Conservation (phyloP, 2,888 invertebrate species). For the Synergus itoensis region DNA sequence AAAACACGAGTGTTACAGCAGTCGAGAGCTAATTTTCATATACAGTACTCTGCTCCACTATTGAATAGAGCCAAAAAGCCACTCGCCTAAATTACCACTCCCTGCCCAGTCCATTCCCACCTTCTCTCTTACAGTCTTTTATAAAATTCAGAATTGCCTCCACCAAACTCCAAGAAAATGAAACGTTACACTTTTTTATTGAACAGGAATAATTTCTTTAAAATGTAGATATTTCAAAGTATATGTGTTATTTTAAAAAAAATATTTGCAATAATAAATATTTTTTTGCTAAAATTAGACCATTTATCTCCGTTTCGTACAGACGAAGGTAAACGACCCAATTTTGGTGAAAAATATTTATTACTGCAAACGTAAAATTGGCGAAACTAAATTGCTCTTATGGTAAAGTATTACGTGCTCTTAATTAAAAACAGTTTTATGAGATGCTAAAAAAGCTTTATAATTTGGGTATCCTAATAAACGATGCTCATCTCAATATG, state of each 20-base stretch:
- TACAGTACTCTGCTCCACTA: slow-evolving; percentile 36
- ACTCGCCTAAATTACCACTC: slow-evolving; percentile 40
- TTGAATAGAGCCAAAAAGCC: slow-evolving; percentile 41
- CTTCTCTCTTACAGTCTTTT: slow-evolving; percentile 23
- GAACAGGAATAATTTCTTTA: neutral
- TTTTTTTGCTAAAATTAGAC: neutral
- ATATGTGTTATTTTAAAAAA: no score
- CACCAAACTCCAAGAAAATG: slow-evolving; percentile 17
- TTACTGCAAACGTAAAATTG: no score
- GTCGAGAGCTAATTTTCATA: slow-evolving; percentile 41
- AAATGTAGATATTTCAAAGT: neutral
- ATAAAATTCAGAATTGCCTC: slow-evolving; percentile 25
- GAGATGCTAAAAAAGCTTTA: no score
- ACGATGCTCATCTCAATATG: no score
- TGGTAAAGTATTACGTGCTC: no score
- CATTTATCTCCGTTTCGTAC: no score
- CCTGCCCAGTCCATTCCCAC: slow-evolving; percentile 28
- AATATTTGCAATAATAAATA: no score
- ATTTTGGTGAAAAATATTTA: no score
- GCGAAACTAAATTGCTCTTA: no score
- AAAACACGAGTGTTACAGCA: slow-evolving; percentile 40
- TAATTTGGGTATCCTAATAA: no score
- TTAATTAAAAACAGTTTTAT: no score
- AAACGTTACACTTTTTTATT: neutral
- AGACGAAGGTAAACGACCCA: no score